Evolutionary conservation across 2,113 vertebrate genomes (phyloP).

Genomic region (Melanocharis versteri): DNA sequence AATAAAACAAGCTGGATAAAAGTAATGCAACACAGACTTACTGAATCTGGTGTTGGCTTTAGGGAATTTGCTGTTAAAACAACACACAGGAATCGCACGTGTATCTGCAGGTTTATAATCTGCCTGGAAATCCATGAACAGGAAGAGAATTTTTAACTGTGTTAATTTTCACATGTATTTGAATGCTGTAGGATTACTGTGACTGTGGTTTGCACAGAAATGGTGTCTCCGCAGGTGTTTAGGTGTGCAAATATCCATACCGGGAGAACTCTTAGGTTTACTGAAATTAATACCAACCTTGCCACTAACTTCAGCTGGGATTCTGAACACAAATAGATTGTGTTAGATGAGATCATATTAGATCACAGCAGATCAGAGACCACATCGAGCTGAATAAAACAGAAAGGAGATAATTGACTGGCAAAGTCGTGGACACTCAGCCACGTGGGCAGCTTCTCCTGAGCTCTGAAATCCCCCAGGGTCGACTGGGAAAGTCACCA

Average conservation of each 20-base stretch:
- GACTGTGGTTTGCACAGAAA: background rate
- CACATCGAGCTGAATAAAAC: background rate
- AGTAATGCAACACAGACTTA: conserved; percentile 18
- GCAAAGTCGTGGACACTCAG: background rate
- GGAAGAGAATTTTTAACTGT: background rate
- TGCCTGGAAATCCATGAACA: background rate
- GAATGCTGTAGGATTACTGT: background rate
- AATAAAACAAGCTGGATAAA: conserved; percentile 4
- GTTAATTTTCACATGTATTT: background rate
- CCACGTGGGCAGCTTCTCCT: fast-evolving
- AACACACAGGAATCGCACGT: fast-evolving
- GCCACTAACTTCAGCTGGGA: background rate
- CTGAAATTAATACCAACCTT: background rate
- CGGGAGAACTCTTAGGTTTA: background rate
- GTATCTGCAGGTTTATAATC: background rate
- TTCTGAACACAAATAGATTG: background rate
- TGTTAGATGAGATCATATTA: background rate
- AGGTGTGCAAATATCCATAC: fast-evolving
- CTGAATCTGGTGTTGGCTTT: background rate
- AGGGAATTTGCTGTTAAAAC: conserved; percentile 15
- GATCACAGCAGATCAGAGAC: background rate
- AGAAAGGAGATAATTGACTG: background rate
- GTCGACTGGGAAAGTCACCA: background rate
- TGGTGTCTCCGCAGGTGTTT: background rate
- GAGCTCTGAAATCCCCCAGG: background rate